A percentile compares a stretch with the other conserved stretches of the same genome.
Evolutionary conservation across 2,888 invertebrate species (phyloP).

Genomic region (Lampropteryx suffumata): DNA sequence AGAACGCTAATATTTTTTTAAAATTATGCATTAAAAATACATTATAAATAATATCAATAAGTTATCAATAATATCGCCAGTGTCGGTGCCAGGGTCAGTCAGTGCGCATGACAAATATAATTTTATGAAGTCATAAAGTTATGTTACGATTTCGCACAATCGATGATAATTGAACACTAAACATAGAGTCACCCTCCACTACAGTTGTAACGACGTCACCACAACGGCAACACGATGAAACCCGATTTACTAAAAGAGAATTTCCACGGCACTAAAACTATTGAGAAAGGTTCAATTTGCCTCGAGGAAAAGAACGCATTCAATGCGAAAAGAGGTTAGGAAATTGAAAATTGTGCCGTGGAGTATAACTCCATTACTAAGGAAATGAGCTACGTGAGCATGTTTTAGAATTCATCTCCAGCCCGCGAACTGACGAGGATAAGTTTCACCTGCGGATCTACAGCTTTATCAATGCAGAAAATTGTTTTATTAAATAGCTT

Average conservation of each 20-base stretch:
- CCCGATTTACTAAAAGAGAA: background rate
- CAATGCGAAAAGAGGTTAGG: slow-evolving; percentile 70
- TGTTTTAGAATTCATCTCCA: slow-evolving; percentile 63
- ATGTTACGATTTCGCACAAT: too few species aligned
- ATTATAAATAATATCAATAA: too few species aligned
- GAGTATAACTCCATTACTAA: slow-evolving; percentile 78
- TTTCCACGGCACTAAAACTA: slow-evolving; percentile 27
- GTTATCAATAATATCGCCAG: too few species aligned
- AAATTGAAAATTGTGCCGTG: slow-evolving; percentile 80
- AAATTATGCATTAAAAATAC: too few species aligned
- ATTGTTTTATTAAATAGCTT: slow-evolving; percentile 13
- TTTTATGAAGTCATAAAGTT: too few species aligned
- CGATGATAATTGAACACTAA: too few species aligned
- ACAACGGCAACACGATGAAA: too few species aligned
- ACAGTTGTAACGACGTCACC: too few species aligned
- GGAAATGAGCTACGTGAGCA: slow-evolving; percentile 80
- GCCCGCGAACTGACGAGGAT: slow-evolving; percentile 37
- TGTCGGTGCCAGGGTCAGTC: too few species aligned
- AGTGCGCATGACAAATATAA: too few species aligned
- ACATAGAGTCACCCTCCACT: too few species aligned
- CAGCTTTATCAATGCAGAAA: slow-evolving; percentile 25
- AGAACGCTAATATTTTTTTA: too few species aligned
- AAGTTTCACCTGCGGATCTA: slow-evolving; percentile 36
- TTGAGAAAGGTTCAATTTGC: slow-evolving; percentile 45
- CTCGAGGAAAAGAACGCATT: slow-evolving; percentile 48